A percentile compares a stretch with the other conserved stretches of the same genome.
phyloP scores from a whole-genome alignment of 2,797 vertebrate species.

The Forpus xanthops region DNA sequence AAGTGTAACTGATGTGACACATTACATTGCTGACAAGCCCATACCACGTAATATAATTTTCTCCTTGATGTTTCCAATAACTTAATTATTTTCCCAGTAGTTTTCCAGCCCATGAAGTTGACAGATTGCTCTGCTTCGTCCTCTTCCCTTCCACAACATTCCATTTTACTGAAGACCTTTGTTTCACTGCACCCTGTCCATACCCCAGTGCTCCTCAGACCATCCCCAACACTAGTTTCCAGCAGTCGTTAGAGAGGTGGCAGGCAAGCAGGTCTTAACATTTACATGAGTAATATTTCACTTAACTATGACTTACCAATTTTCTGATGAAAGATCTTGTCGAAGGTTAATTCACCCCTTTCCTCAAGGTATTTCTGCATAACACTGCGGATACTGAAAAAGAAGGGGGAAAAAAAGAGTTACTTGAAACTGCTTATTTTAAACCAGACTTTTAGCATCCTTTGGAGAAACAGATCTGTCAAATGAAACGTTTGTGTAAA shows the following conservation, averaged over 20 bases:
- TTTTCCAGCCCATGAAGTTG: slow-evolving; percentile 47
- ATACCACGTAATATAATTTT: slow-evolving; percentile 53
- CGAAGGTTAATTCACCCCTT: slow-evolving; percentile 92
- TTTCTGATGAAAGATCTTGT: slow-evolving; percentile 98
- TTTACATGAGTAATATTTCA: accelerated
- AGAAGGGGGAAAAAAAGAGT: neutral
- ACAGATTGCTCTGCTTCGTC: neutral
- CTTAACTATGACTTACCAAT: slow-evolving; percentile 82
- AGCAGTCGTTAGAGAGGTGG: neutral
- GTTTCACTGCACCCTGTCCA: neutral
- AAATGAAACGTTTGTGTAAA: neutral
- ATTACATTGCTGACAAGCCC: slow-evolving; percentile 50
- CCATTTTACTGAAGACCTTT: neutral
- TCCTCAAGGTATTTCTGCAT: slow-evolving; percentile 99
- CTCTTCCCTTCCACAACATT: neutral
- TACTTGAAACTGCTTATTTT: neutral
- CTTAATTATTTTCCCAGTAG: slow-evolving; percentile 53
- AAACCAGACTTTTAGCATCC: neutral
- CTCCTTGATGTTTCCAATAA: slow-evolving; percentile 46
- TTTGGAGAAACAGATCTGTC: neutral
- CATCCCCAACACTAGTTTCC: neutral
- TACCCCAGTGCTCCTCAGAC: neutral
- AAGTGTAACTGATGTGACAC: slow-evolving; percentile 34
- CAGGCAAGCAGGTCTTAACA: neutral
- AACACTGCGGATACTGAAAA: slow-evolving; percentile 93